A percentile compares a stretch with the other conserved stretches of the same genome.
These are phyloP conservation scores for Himantopus leucocephalus DNA, from an alignment of 2,113 vertebrate genomes.

Conservation along the genomic window DNA sequence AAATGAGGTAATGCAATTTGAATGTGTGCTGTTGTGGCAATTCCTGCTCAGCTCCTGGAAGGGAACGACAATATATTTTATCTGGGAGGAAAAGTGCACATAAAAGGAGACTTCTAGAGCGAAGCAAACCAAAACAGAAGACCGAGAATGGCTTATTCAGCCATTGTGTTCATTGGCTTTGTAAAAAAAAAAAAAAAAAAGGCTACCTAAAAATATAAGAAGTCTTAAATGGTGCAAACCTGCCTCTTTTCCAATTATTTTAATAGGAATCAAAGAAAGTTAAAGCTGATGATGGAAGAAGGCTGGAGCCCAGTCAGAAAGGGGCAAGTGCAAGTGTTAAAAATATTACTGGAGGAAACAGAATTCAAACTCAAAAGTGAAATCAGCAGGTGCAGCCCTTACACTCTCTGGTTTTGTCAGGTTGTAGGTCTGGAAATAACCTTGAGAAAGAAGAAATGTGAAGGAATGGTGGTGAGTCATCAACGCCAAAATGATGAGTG, in stretches of 20 bases:
- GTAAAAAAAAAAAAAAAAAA: not conserved
- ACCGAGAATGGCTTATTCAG: not conserved
- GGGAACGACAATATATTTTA: not conserved
- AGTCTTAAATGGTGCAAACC: not conserved
- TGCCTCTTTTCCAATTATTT: not conserved
- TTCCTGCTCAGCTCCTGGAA: not conserved
- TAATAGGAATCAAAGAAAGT: not conserved
- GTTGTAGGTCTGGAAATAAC: not conserved
- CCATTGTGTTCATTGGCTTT: not conserved
- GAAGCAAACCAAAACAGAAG: not conserved
- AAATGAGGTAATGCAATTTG: no score
- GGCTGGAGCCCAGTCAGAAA: not conserved
- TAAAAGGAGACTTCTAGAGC: not conserved
- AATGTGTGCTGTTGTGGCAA: not conserved
- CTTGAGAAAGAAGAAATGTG: not conserved
- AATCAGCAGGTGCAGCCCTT: not conserved
- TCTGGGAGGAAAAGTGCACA: not conserved
- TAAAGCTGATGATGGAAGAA: not conserved
- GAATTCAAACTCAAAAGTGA: not conserved
- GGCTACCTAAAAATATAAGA: not conserved
- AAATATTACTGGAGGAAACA: not conserved
- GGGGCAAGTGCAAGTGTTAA: not conserved
- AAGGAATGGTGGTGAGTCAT: not conserved
- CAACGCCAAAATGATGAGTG: accelerated
- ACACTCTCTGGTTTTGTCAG: not conserved